Base-by-base conservation (phyloP, 2,797 vertebrate species). In the Siniperca undulata region DNA sequence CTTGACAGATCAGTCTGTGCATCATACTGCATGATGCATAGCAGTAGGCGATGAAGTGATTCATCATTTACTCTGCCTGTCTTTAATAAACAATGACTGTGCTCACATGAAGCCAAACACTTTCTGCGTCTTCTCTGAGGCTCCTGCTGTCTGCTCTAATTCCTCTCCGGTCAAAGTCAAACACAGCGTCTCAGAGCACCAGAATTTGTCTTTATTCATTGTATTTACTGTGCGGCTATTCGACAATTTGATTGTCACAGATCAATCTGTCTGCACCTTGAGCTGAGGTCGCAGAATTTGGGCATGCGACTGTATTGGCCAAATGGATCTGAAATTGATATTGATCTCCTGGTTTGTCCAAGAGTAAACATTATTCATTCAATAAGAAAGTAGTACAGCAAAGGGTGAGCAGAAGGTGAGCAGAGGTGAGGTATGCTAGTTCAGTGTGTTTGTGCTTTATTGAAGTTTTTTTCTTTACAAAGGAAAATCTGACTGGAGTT, bases 271-370 rank as follows among this genome's bases (percentile, higher is more conserved):
- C 86, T 90, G 76, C 86, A 66, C 81, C 81, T 56, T n/a, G n/a
- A 77, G 67, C 58, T n/a, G 77, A 76, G 85, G 79, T 80, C 46
- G 48, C 66, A 27, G 69, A 44, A 20, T 82, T 77, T 27, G 56
- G 64, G 42, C 80, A 60, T 73, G 70, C 10, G 38, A 84, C 86
- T 86, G 82, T 81, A 85, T 84, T 82, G 79, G 79, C 82, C 77
- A 89, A 90, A 88, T 87, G 72, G 87, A 89, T 86, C 74, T 84
- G 78, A 85, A 87, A 92, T 91, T 87, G 80, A 85, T 90, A 94
- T 92, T 75, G 93, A 94, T 92, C 75, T 53, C 64, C 78, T 82
- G 75, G 78, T 91, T 89, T 82, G 76, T 66, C 65, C 61, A 56
- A 60, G 82, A 86, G 90, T 78, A 65, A 77, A 76, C 53, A 42